A percentile compares a stretch with the other conserved stretches of the same genome.
Conservation (phyloP, 2,888 invertebrate species). For the Tridacna gigas region DNA sequence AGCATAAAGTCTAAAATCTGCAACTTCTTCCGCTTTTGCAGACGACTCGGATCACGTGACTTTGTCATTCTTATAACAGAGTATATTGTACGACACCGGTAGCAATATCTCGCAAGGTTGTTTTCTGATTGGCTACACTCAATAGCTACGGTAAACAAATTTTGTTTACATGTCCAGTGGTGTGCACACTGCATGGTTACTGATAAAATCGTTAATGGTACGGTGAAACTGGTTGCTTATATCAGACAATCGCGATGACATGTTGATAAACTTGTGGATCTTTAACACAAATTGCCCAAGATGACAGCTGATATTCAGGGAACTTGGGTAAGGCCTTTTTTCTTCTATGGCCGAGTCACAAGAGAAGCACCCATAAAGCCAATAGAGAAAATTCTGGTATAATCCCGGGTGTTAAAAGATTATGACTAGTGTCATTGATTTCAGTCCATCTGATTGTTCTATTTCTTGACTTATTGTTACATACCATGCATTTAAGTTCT, state of each 20-base stretch:
- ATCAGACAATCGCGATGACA: conserved; percentile 8
- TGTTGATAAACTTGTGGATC: not conserved
- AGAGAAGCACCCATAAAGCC: not conserved
- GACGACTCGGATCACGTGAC: too few species aligned
- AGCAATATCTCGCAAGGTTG: not conserved
- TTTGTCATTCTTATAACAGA: not conserved
- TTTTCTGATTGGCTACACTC: conserved; percentile 55
- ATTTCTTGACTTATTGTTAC: too few species aligned
- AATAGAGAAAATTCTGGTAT: not conserved
- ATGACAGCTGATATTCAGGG: conserved; percentile 71
- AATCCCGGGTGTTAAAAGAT: too few species aligned
- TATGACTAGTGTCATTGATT: too few species aligned
- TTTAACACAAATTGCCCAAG: not conserved
- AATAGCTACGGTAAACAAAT: conserved; percentile 72
- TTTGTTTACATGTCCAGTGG: conserved; percentile 70
- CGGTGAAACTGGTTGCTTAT: conserved; percentile 18
- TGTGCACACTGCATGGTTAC: conserved; percentile 67
- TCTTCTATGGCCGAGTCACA: not conserved
- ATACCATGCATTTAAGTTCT: too few species aligned
- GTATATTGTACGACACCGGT: conserved; percentile 8
- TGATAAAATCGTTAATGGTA: conserved; percentile 40
- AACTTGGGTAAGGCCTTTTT: conserved; percentile 71
- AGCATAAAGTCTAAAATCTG: too few species aligned
- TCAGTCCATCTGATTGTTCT: too few species aligned
- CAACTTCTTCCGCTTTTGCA: too few species aligned